These are phyloP conservation scores for Phrynocephalus versicolor DNA, from an alignment of 2,113 vertebrate genomes.

Conservation along the genomic window DNA sequence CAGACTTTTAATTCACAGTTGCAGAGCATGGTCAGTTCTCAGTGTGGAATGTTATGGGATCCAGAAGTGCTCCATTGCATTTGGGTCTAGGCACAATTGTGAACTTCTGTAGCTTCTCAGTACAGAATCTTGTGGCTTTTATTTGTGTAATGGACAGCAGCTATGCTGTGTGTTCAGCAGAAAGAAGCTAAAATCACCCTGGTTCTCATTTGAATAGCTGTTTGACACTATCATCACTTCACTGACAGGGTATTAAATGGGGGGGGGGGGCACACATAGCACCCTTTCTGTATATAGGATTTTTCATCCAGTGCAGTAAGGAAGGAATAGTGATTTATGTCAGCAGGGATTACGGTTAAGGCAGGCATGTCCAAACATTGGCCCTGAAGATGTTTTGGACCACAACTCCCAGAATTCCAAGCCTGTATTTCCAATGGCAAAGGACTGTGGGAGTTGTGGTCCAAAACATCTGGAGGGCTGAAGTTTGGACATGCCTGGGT, in stretches of 20 bases:
- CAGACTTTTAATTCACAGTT: neutral
- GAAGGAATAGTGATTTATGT: too few species aligned
- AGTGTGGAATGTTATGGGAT: neutral
- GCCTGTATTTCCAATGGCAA: too few species aligned
- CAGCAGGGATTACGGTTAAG: too few species aligned
- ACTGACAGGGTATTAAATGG: neutral
- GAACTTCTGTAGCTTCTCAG: neutral
- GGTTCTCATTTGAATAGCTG: neutral
- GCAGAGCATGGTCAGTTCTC: neutral
- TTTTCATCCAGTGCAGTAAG: neutral
- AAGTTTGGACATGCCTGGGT: too few species aligned
- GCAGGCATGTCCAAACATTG: too few species aligned
- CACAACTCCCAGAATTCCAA: too few species aligned
- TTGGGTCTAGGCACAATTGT: neutral
- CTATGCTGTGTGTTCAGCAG: neutral
- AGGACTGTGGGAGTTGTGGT: too few species aligned
- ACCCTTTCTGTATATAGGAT: neutral
- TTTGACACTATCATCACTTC: neutral
- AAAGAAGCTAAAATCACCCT: neutral
- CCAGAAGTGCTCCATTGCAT: neutral
- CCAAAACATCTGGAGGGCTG: too few species aligned
- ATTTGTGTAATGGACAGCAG: neutral
- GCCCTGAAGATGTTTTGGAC: too few species aligned
- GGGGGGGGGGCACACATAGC: neutral
- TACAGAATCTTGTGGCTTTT: neutral